Evolutionary conservation across 2,113 vertebrate species (phyloP).

Genomic region (Mesembrinibis cayennensis): DNA sequence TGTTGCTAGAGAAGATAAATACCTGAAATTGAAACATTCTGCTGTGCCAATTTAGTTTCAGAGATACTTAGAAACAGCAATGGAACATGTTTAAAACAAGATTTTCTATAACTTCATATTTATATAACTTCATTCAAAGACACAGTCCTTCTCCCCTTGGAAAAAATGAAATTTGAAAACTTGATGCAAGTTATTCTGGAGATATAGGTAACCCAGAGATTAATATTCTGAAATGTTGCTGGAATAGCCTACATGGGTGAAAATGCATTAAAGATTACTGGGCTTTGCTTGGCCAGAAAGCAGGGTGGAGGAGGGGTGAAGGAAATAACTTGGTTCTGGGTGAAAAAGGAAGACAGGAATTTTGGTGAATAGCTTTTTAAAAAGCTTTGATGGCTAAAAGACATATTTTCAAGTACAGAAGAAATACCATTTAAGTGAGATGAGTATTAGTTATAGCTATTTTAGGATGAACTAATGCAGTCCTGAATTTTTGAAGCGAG

Average conservation of each 20-base stretch:
- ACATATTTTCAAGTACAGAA: constrained; percentile 18
- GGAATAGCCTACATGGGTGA: not conserved
- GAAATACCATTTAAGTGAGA: not conserved
- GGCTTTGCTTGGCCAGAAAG: not conserved
- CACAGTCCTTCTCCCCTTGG: not conserved
- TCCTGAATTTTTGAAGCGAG: not conserved
- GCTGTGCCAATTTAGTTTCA: not conserved
- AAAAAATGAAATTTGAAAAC: constrained; percentile 16
- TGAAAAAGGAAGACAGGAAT: not conserved
- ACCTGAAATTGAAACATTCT: not conserved
- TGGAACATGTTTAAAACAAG: not conserved
- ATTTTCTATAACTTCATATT: not conserved
- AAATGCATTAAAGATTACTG: not conserved
- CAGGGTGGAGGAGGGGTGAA: not conserved
- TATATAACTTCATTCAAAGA: not conserved
- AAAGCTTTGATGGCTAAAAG: not conserved
- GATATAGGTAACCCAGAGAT: not conserved
- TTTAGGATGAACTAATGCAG: not conserved
- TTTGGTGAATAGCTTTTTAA: not conserved
- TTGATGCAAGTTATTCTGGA: not conserved
- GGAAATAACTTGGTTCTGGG: not conserved
- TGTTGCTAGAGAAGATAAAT: not conserved
- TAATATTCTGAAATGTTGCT: not conserved
- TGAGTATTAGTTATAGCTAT: not conserved
- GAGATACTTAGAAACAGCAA: not conserved